A percentile compares a stretch with the other conserved stretches of the same genome.
Conservation (phyloP, 2,113 vertebrate species). For the Willisornis vidua region DNA sequence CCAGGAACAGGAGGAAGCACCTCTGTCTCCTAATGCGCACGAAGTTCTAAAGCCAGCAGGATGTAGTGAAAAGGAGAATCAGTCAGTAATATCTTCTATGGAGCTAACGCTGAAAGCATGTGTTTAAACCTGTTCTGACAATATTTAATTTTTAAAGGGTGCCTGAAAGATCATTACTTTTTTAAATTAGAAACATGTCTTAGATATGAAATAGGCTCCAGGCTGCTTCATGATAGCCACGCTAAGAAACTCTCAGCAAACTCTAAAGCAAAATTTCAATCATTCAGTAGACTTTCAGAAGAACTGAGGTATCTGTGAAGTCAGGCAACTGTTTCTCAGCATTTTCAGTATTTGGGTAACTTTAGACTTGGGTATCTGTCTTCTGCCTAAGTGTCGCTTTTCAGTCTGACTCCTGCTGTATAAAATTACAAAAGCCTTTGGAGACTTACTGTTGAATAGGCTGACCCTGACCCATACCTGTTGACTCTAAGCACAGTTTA, state of each 20-base stretch:
- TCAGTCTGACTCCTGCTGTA: not conserved
- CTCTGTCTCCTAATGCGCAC: not conserved
- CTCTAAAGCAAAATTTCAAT: not conserved
- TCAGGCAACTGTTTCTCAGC: not conserved
- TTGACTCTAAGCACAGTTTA: not conserved
- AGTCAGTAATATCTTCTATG: not conserved
- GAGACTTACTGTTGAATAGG: not conserved
- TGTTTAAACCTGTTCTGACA: not conserved
- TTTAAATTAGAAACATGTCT: not conserved
- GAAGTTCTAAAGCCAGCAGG: not conserved
- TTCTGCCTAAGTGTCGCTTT: not conserved
- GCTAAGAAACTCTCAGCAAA: not conserved
- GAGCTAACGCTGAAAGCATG: not conserved
- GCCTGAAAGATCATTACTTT: not conserved
- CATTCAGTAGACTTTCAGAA: not conserved
- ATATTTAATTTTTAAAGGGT: not conserved
- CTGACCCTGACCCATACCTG: fast-evolving
- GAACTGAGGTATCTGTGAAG: not conserved
- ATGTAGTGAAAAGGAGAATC: not conserved
- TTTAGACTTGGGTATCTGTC: not conserved
- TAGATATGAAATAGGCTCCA: not conserved
- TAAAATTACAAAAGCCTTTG: not conserved
- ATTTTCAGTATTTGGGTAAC: not conserved
- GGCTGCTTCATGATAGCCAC: not conserved
- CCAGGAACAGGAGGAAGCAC: not conserved